Base-by-base conservation (phyloP, 2,888 invertebrate genomes). In the Acheta domesticus region DNA sequence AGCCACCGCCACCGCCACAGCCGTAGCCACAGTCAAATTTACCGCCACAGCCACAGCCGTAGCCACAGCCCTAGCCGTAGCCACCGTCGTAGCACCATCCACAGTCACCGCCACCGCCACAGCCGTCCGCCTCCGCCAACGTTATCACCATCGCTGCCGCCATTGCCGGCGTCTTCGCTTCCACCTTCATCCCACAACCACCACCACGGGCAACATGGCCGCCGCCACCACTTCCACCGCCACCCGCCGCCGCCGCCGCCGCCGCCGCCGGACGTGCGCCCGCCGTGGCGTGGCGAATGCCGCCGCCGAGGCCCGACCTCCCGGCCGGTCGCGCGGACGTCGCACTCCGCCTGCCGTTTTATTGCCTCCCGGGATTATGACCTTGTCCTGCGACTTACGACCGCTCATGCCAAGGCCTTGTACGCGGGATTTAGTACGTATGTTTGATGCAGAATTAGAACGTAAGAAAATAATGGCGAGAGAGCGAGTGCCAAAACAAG, bases 321-420 rank as follows among this genome's bases (percentile, higher is more conserved):
- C 62, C 16, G 62, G 16, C 62, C 62, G 36, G 36, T 36, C 36
- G 36, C 36, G 36, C 36, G 36, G 36, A 36, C 36, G 36, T 36
- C 36, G 36, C 36, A 36, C 36, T 62, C 62, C 5, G 62, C n/a
- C n/a, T n/a, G 16, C n/a, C 62, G n/a, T n/a, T 62, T 62, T 62
- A 62, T 62, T 62, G 62, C 62, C 62, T 62, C 62, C 36, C n/a
- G 62, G 62, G 62, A 62, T 62, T n/a, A 62, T 62, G 62, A 62
- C 62, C 62, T 62, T n/a, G 62, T 62, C 62, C 62, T 16, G 62
- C 62, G 62, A 62, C 62, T 62, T 62, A 62, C 62, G 62, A 62
- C 62, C 16, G 62, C 62, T 62, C n/a, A n/a, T n/a, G 62, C 62
- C 62, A n/a, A 62, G 36, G 36, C 36, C 36, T 36, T 36, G 36